These are phyloP conservation scores for Xylota sylvarum DNA, from an alignment of 2,888 invertebrate species.

Conservation along the genomic window DNA sequence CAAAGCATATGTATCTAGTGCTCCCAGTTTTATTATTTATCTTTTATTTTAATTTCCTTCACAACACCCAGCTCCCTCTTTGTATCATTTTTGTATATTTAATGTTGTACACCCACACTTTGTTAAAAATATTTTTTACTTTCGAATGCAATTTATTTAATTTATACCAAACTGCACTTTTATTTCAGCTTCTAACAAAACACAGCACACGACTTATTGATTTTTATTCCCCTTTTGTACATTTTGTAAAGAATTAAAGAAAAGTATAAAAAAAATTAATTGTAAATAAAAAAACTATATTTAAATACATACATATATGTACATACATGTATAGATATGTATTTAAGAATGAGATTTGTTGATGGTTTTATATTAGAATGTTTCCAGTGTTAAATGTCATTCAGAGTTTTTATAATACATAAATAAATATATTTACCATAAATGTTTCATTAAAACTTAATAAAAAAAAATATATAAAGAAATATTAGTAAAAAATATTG, in stretches of 20 bases:
- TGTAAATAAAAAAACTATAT: slow-evolving; percentile 48
- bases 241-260: slow-evolving; percentile 64
- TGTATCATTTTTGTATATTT: not conserved
- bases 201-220: slow-evolving; percentile 66
- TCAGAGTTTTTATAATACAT: slow-evolving; percentile 45
- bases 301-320: no score
- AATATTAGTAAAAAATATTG: slow-evolving; percentile 13
- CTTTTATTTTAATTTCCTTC: slow-evolving; percentile 4
- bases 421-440: slow-evolving; percentile 37
- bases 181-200: slow-evolving; percentile 75
- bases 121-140: slow-evolving; percentile 27
- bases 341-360: slow-evolving; percentile 32
- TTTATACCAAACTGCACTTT: slow-evolving; percentile 70
- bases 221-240: slow-evolving; percentile 57
- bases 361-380: slow-evolving; percentile 50
- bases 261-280: slow-evolving; percentile 27
- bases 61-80: not conserved
- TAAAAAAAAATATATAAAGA: not conserved
- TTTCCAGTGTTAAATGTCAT: slow-evolving; percentile 56
- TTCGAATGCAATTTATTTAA: slow-evolving; percentile 55
- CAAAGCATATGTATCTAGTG: no score
- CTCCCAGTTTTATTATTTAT: not conserved
- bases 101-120: slow-evolving; percentile 1
- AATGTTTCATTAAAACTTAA: slow-evolving; percentile 31
- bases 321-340: no score